Evolutionary conservation across 2,888 invertebrate genomes (phyloP), one percentile per base, ranked within the genome.

Genomic region (Zele albiditarsus): DNA sequence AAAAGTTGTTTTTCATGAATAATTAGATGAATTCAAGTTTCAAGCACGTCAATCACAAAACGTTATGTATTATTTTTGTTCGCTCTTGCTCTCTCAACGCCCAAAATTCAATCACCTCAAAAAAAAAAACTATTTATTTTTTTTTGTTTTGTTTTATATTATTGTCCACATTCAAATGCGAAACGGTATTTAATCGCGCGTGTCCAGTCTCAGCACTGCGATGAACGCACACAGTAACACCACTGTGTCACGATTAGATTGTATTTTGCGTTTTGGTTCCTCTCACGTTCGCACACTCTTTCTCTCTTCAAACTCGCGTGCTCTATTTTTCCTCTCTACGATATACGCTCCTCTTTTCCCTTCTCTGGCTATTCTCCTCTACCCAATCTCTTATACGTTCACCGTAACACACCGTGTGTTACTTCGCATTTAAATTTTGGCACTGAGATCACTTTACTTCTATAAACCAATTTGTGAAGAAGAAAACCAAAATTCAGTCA

Each of bases 381-480:
- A 28, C 33, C 46, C 25, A 28, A 20, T 20, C 12, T 63, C 53
- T 42, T 31, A 38, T 8, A 49, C 42, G 8, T 66, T 31, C 23
- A 27, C 42, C 42, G 23, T 10, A 25, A 33, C 53, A 33, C 53
- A 62, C 10, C 23, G 68, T 31, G 8, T 4, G 31, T 62, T 33
- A 53, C 0, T 63, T 58, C 23, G 27, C 31, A 57, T 33, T 33
- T n/a, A 73, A 74, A 76, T 76, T 76, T 78, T 78, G 78, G 78
- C 74, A 78, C 78, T 68, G 76, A 28, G 20, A 72, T 28, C 57
- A 16, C 74, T 53, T 38, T 49, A 62, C 60, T 14, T 38, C 23
- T 33, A 28, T 49, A 20, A 28, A 33, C 27, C 8, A n/a, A 20
- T 2, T 6, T 0, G 1, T 53, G 53, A 53, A 38, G 12, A 20